Conservation (phyloP, 2,888 invertebrate genomes). For the Drosophila cognata region DNA sequence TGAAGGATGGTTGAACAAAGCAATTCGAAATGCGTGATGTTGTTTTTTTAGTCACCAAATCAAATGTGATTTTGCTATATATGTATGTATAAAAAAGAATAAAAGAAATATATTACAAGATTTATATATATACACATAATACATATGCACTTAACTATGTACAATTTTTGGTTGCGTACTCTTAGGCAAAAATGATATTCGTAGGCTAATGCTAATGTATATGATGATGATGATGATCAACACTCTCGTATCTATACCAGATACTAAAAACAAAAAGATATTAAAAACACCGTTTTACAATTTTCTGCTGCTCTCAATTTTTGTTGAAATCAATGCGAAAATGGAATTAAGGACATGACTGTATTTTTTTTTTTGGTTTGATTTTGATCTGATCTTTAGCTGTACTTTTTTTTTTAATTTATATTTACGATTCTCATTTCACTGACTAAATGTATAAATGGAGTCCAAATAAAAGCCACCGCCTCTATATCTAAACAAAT, state of each 20-base stretch:
- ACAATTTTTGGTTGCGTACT: slow-evolving; percentile 47
- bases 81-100: slow-evolving; percentile 14
- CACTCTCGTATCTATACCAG: neutral
- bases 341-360: slow-evolving; percentile 10
- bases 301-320: slow-evolving; percentile 6
- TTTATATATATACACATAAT: slow-evolving; percentile 37
- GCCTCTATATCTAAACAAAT: slow-evolving; percentile 65
- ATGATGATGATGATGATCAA: slow-evolving; percentile 8
- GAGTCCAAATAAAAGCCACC: slow-evolving; percentile 84
- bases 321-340: slow-evolving; percentile 4
- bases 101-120: slow-evolving; percentile 6
- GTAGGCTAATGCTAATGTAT: slow-evolving; percentile 16
- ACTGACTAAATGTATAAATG: slow-evolving; percentile 80
- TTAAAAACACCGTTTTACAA: neutral
- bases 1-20: slow-evolving; percentile 44
- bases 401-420: slow-evolving; percentile 2
- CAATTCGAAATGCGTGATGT: slow-evolving; percentile 72
- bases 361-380: neutral
- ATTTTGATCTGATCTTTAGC: slow-evolving; percentile 15
- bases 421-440: slow-evolving; percentile 38
- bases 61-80: slow-evolving; percentile 75
- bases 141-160: slow-evolving; percentile 51
- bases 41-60: slow-evolving; percentile 52
- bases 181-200: slow-evolving; percentile 16
- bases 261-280: neutral